Evolutionary conservation across 1,140 invertebrate species (phyloP).

Genomic region (Phenacoccus solenopsis): DNA sequence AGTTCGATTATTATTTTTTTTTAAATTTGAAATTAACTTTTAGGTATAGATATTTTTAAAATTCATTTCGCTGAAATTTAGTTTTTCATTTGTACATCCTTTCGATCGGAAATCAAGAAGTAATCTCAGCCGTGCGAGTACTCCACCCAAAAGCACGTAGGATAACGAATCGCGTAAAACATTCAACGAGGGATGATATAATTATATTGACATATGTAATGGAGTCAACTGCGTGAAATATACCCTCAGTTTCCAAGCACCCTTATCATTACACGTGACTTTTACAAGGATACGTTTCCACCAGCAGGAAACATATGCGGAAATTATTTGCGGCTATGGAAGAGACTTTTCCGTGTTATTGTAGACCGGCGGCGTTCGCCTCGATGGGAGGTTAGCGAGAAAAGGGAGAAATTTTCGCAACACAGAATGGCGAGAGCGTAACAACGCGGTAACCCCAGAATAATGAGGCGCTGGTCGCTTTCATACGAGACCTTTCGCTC

Average conservation of each 20-base stretch:
- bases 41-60: no score
- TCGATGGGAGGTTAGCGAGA: neutral
- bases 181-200: conserved; percentile 12
- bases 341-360: conserved; percentile 4
- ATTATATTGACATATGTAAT: conserved; percentile 18
- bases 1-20: no score
- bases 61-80: no score
- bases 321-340: conserved; percentile 11
- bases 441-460: neutral
- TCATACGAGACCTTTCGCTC: no score
- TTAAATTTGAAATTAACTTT: no score
- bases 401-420: no score
- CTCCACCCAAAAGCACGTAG: neutral
- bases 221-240: conserved; percentile 6
- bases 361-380: neutral
- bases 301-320: conserved; percentile 11
- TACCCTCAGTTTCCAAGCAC: conserved; percentile 8
- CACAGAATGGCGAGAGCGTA: no score
- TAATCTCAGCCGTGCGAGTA: no score
- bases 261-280: conserved; percentile 16
- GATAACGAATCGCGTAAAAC: conserved; percentile 9
- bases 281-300: conserved; percentile 11
- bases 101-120: no score
- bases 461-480: neutral
- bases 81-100: no score